phyloP scores from a whole-genome alignment of 2,113 vertebrate species.

The Dermatemys mawii region DNA sequence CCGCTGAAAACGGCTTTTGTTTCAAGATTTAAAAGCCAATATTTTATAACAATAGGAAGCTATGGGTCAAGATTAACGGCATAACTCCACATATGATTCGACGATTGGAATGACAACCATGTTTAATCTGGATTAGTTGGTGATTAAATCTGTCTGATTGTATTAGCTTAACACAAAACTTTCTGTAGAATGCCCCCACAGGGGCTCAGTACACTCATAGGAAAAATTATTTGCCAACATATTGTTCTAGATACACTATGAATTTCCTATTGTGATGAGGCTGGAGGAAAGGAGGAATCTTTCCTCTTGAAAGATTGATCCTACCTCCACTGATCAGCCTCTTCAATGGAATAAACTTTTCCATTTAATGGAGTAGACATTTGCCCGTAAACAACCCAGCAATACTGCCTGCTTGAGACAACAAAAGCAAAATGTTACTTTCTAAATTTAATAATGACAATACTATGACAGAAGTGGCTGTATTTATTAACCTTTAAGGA shows the following conservation, averaged over 20 bases:
- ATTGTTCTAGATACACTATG: rapidly evolving
- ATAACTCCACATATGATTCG: rapidly evolving
- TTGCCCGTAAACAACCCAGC: background rate
- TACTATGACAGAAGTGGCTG: rapidly evolving
- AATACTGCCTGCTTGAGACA: background rate
- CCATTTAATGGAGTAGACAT: background rate
- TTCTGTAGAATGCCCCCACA: rapidly evolving
- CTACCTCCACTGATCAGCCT: background rate
- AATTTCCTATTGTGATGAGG: background rate
- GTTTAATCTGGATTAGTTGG: background rate
- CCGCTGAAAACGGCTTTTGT: too few species aligned
- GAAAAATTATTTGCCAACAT: rapidly evolving
- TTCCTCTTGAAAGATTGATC: rapidly evolving
- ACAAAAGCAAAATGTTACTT: rapidly evolving
- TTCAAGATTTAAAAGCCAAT: background rate
- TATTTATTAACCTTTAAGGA: background rate
- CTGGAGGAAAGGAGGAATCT: background rate
- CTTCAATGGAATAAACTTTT: background rate
- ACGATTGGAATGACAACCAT: rapidly evolving
- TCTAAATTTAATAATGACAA: too few species aligned
- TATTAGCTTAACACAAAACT: rapidly evolving
- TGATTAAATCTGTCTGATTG: background rate
- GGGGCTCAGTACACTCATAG: rapidly evolving
- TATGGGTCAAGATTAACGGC: rapidly evolving
- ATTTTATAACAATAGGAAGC: background rate